Base-by-base conservation (phyloP, 1,140 invertebrate species). In the Bombyx mandarina region DNA sequence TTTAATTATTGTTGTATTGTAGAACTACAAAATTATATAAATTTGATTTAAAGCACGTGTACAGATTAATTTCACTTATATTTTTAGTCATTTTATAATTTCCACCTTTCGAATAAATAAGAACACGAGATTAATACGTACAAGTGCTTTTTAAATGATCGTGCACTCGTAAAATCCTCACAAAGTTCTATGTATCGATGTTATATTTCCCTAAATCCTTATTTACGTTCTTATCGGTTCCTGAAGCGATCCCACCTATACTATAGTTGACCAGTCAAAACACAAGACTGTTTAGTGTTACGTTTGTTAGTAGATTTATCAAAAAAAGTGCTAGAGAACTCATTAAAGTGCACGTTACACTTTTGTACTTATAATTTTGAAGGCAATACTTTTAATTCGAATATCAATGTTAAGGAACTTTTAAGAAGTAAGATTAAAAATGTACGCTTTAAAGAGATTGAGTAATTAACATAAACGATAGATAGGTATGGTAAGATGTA, bases 371-470 rank as follows among this genome's bases (percentile, higher is more conserved):
- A 62, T 65, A 60, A 53, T 64, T 74, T 68, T 52, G 67, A 58
- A 66, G 53, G 56, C 54, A 63, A 63, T 55, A 60, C 60, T 69
- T 69, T 65, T 64, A 66, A 68, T 63, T 70, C 67, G 60, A 67
- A 78, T 79, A 75, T 75, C 69, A 67, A 35, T 65, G 62, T 71
- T 80, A 80, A 85, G 82, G 66, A 82, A 77, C 74, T 84, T 77
- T 70, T 81, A 77, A 73, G 63, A 70, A 74, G 67, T 86, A 85
- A 85, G 78, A 73, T 86, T 87, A 86, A 85, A 73, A 87, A 87
- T 86, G 79, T 87, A 87, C 84, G 84, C 84, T 86, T 87, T 87
- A 87, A 87, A 79, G 82, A 87, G 85, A 82, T 83, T 82, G 74
- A 73, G 77, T 82, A 85, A 87, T 74, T 81, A 78, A 84, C 69